These are phyloP conservation scores for Ectemnius cavifrons DNA, from an alignment of 2,888 invertebrate species.

Conservation along the genomic window DNA sequence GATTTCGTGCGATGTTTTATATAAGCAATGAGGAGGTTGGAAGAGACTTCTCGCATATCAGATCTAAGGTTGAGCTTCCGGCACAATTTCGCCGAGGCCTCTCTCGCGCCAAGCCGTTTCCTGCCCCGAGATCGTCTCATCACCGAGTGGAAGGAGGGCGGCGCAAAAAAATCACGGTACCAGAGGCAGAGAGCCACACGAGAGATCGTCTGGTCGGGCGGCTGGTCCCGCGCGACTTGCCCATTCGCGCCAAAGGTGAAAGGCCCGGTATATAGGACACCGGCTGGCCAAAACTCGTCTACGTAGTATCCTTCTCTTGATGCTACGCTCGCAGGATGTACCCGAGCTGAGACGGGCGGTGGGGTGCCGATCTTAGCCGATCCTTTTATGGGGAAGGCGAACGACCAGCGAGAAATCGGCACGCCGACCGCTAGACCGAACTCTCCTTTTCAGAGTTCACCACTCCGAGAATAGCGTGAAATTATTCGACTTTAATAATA, in stretches of 20 bases:
- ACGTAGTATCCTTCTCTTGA: slow-evolving; percentile 67
- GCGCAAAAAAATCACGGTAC: slow-evolving; percentile 32
- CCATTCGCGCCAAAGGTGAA: slow-evolving; percentile 70
- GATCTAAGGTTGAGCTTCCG: too few relatives aligned
- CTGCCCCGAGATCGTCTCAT: background rate
- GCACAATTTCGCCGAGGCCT: too few relatives aligned
- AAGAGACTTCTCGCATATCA: too few relatives aligned
- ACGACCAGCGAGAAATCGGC: slow-evolving; percentile 53
- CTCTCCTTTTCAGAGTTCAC: slow-evolving; percentile 25
- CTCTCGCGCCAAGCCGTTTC: background rate
- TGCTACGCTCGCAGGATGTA: slow-evolving; percentile 38
- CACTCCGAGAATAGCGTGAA: background rate
- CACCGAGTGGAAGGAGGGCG: background rate
- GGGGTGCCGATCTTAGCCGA: slow-evolving; percentile 65
- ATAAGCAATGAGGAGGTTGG: too few relatives aligned
- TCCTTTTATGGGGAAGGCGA: slow-evolving; percentile 69
- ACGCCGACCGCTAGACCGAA: slow-evolving; percentile 49
- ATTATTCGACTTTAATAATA: too few relatives aligned
- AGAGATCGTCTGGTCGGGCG: slow-evolving; percentile 35
- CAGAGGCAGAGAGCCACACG: slow-evolving; percentile 9
- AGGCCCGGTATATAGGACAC: slow-evolving; percentile 75
- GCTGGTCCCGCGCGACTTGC: slow-evolving; percentile 27
- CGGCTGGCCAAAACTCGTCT: slow-evolving; percentile 67
- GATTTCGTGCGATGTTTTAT: too few relatives aligned
- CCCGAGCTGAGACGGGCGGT: slow-evolving; percentile 28